Base-by-base conservation (phyloP, 1,140 invertebrate species). In the Catajapyx aquilonaris region DNA sequence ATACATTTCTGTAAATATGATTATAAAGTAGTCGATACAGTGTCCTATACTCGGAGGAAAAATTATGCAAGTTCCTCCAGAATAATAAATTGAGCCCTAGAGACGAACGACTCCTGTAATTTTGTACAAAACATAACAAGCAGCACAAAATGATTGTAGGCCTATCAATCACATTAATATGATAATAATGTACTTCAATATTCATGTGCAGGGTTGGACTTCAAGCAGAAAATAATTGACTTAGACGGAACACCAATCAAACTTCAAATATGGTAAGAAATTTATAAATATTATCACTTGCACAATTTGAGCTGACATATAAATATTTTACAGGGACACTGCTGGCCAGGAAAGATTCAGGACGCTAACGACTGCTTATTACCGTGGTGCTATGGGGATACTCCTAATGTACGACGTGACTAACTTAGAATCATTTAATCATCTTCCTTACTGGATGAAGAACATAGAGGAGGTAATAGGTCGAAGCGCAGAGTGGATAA, bases 191-290 rank as follows among this genome's bases (percentile, higher is more conserved):
- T 28, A 28, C 23, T 13, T 28, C 7, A 28, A 9, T 9, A 28
- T 28, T 9, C 7, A 28, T 25, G 16, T 57, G 28, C 56, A 83
- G 81, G 81, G 44, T 83, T 87, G 52, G 83, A 87, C 61, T 86
- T 86, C 53, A 87, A 86, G 60, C 80, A 86, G 56, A 86, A 85
- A 57, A 79, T 83, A 40, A 78, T 86, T 44, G 78, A 81, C 53
- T 57, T 87, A 43, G 77, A 84, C 54, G 81, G 80, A 3, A 75
- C 73, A 36, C 79, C 73, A 37, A 76, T 86, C 39, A 86, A 86
- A 57, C 59, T 86, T 32, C 83, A 87, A 62, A 84, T 87, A 53
- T 87, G 81, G 81, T 83, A 71, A 61, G 77, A 71, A 5, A 9
- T 19, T 19, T n/a, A n/a, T n/a, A n/a, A n/a, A n/a, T n/a, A n/a